Percentiles rank a stretch among this genome's conserved stretches.
Evolutionary conservation across 2,888 invertebrate genomes (phyloP).

Genomic region (Pristionchus exspectatus): DNA sequence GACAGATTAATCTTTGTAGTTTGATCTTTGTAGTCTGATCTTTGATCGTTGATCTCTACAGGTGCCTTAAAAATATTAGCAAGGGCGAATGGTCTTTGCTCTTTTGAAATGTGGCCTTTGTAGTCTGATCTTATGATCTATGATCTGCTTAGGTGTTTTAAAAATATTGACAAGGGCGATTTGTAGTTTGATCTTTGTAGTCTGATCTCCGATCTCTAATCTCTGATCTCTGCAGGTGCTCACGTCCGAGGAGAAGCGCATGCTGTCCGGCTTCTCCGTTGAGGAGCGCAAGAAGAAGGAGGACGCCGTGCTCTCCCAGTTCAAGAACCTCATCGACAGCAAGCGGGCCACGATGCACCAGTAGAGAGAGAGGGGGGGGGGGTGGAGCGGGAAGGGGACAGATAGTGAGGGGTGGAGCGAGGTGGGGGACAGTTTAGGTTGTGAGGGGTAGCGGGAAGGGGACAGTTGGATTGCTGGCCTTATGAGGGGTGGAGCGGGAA

Average conservation of each 20-base stretch:
- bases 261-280: constrained; percentile 97
- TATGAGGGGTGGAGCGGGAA: not conserved
- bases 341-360: constrained; percentile 57
- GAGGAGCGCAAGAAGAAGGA: constrained; percentile 96
- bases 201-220: not conserved
- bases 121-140: not conserved
- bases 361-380: not conserved
- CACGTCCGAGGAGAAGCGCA: constrained; percentile 95
- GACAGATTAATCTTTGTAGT: too few relatives aligned
- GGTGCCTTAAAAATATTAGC: too few relatives aligned
- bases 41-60: too few relatives aligned
- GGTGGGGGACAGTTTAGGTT: not conserved
- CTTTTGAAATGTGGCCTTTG: too few relatives aligned
- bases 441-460: not conserved
- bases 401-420: not conserved
- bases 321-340: constrained; percentile 88
- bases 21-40: too few relatives aligned
- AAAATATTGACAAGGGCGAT: not conserved
- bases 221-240: constrained; percentile 66
- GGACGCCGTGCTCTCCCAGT: constrained; percentile 94
- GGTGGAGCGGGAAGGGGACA: not conserved
- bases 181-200: not conserved
- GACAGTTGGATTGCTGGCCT: not conserved
- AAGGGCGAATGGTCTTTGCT: too few relatives aligned
- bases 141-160: not conserved